Evolutionary conservation across 1,140 invertebrate species (phyloP).

Genomic region (Aethina tumida): DNA sequence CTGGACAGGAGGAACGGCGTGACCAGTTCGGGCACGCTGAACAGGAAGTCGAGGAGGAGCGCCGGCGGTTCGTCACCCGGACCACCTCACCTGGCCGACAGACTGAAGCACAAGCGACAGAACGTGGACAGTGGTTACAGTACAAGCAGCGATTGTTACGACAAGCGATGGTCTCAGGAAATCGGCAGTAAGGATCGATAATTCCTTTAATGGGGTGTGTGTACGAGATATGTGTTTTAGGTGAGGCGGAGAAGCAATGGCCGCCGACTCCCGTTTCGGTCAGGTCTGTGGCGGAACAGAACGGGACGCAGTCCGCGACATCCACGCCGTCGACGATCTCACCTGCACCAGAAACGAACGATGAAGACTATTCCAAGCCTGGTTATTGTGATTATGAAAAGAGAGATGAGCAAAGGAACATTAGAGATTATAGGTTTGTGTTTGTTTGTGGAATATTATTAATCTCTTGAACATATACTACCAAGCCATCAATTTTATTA

Average conservation of each 20-base stretch:
- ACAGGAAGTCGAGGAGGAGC: slow-evolving; percentile 26
- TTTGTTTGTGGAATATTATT: not conserved
- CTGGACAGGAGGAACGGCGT: slow-evolving; percentile 41
- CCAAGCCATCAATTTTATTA: too few species aligned
- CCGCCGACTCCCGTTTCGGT: slow-evolving; percentile 39
- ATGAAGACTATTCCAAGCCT: slow-evolving; percentile 37
- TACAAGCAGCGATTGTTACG: slow-evolving; percentile 66
- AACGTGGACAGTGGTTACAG: slow-evolving; percentile 84
- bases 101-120: slow-evolving; percentile 51
- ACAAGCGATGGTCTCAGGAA: slow-evolving; percentile 82
- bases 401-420: slow-evolving; percentile 12
- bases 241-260: slow-evolving; percentile 29
- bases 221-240: slow-evolving; percentile 9
- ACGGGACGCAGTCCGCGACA: slow-evolving; percentile 42
- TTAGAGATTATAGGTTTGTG: slow-evolving; percentile 14
- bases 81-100: slow-evolving; percentile 24
- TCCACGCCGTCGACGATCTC: slow-evolving; percentile 53
- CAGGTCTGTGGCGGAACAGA: slow-evolving; percentile 32
- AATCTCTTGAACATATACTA: too few species aligned
- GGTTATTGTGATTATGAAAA: slow-evolving; percentile 10
- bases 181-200: slow-evolving; percentile 39
- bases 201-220: slow-evolving; percentile 5
- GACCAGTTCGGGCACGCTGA: slow-evolving; percentile 32
- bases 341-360: slow-evolving; percentile 41
- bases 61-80: slow-evolving; percentile 23